These are phyloP conservation scores for Drosophila bifasciata DNA, from an alignment of 1,140 invertebrate genomes.

Conservation along the genomic window DNA sequence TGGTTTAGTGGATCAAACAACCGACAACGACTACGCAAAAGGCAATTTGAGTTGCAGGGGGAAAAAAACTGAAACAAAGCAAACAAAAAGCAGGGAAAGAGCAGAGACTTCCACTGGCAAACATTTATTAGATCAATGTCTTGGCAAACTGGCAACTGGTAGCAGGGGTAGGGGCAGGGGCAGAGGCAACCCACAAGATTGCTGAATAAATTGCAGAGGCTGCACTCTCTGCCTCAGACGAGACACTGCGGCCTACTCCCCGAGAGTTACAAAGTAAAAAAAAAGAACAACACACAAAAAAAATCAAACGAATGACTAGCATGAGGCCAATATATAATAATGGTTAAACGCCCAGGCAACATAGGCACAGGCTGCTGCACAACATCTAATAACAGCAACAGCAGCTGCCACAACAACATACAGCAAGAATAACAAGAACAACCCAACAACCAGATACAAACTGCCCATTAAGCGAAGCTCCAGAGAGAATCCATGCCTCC, in stretches of 20 bases:
- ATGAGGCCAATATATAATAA: constrained; percentile 73
- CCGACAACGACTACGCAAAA: constrained; percentile 60
- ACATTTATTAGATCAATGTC: constrained; percentile 72
- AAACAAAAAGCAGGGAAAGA: constrained; percentile 3
- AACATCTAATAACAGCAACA: constrained; percentile 43
- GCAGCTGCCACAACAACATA: constrained; percentile 18
- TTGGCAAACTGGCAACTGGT: constrained; percentile 32
- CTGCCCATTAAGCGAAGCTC: constrained; percentile 53
- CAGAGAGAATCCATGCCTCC: constrained; percentile 38
- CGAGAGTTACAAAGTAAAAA: background rate
- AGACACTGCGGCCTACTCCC: constrained; percentile 45
- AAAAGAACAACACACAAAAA: constrained; percentile 13
- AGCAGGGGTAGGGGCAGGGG: constrained; percentile 1
- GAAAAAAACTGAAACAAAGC: constrained; percentile 35
- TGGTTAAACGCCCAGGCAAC: constrained; percentile 65
- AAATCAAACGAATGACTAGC: constrained; percentile 68
- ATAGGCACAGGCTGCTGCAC: constrained; percentile 1
- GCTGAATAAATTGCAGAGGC: constrained; percentile 63
- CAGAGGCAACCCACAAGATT: constrained; percentile 37
- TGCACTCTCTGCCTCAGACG: constrained; percentile 1
- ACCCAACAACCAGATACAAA: constrained; percentile 29
- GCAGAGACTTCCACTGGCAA: constrained; percentile 23
- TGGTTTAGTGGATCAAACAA: constrained; percentile 71
- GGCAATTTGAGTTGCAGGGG: constrained; percentile 54
- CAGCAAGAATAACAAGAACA: background rate